Evolutionary conservation across 2,797 vertebrate genomes (phyloP).

Genomic region (Labeo calbasu): DNA sequence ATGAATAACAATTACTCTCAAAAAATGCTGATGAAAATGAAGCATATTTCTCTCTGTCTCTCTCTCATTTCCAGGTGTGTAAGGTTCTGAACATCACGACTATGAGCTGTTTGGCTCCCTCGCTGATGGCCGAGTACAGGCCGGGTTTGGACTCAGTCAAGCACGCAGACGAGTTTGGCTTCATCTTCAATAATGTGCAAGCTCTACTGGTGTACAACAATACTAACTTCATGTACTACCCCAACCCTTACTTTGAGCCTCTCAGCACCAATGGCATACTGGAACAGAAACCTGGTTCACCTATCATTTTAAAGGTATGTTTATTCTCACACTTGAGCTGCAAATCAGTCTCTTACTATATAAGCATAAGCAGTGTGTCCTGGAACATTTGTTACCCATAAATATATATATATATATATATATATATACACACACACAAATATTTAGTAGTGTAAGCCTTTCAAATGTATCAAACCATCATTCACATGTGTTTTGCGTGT

Average conservation of each 20-base stretch:
- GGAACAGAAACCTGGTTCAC: conserved; percentile 96
- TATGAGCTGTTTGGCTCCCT: conserved; percentile 90
- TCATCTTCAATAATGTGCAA: conserved; percentile 98
- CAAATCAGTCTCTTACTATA: conserved; percentile 21
- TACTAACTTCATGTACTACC: conserved; percentile 97
- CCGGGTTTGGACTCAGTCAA: conserved; percentile 87
- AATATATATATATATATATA: neutral
- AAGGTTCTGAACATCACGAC: conserved; percentile 88
- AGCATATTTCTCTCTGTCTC: neutral
- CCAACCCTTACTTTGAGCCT: conserved; percentile 94
- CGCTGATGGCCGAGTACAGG: conserved; percentile 84
- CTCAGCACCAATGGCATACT: conserved; percentile 88
- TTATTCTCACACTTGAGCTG: conserved; percentile 44
- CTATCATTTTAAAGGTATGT: conserved; percentile 96
- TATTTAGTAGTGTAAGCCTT: neutral
- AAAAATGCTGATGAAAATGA: conserved; percentile 42
- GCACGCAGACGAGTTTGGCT: conserved; percentile 94
- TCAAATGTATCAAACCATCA: neutral
- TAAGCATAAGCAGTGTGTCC: conserved; percentile 30
- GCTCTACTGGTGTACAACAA: conserved; percentile 93
- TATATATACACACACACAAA: conserved; percentile 28
- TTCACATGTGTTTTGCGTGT: conserved; percentile 25
- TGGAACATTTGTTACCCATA: conserved; percentile 38
- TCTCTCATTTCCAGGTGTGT: conserved; percentile 81
- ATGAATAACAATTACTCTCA: conserved; percentile 42